A percentile compares a stretch with the other conserved stretches of the same genome.
Evolutionary conservation across 2,888 invertebrate genomes (phyloP).

Genomic region (Pemphredon lugubris): DNA sequence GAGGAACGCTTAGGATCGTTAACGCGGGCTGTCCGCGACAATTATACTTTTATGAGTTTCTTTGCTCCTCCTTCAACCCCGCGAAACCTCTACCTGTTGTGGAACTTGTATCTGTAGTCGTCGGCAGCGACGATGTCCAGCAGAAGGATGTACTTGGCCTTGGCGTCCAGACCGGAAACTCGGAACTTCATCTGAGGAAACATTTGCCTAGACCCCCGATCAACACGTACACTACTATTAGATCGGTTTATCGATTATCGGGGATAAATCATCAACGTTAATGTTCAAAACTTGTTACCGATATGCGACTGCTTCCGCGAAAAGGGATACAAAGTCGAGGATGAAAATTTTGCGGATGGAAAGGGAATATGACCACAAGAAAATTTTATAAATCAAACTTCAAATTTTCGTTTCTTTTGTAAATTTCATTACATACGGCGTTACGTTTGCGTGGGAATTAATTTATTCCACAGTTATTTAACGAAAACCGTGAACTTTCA

Average conservation of each 20-base stretch:
- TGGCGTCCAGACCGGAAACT: slow-evolving; percentile 98
- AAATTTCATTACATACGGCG: no score
- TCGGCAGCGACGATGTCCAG: slow-evolving; percentile 99
- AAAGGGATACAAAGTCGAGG: no score
- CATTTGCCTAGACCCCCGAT: slow-evolving; percentile 93
- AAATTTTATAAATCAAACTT: no score
- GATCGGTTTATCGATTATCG: slow-evolving; percentile 26
- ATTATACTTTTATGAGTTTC: slow-evolving; percentile 33
- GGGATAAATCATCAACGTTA: no score
- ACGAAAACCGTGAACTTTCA: no score
- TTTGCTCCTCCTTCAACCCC: slow-evolving; percentile 14
- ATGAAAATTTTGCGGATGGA: no score
- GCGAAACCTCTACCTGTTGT: slow-evolving; percentile 89
- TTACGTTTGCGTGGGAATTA: no score
- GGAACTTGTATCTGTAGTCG: slow-evolving; percentile 99
- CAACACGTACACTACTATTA: slow-evolving; percentile 72
- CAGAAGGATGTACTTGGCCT: slow-evolving; percentile 99
- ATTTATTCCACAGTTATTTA: no score
- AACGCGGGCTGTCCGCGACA: slow-evolving; percentile 32
- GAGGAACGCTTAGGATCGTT: slow-evolving; percentile 46
- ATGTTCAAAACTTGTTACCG: no score
- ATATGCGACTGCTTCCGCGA: no score
- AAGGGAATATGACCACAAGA: no score
- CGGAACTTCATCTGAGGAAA: slow-evolving; percentile 99
- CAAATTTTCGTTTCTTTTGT: no score